Evolutionary conservation across 2,888 invertebrate species (phyloP).

Genomic region (Luperina testacea): DNA sequence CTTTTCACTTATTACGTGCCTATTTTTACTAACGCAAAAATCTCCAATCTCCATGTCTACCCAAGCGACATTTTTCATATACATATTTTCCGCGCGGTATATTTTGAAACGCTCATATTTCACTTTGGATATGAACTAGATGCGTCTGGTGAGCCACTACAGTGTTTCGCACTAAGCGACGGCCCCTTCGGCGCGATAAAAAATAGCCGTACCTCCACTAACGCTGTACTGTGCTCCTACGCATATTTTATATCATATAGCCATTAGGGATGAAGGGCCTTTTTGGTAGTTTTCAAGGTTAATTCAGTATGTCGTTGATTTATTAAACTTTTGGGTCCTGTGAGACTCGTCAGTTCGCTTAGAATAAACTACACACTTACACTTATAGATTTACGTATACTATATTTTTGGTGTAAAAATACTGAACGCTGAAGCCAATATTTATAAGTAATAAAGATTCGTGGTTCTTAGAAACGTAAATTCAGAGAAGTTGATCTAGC

Average conservation of each 20-base stretch:
- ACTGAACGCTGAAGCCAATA: background rate
- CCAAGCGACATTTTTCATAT: conserved; percentile 52
- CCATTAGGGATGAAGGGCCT: conserved; percentile 38
- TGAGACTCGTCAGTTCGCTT: background rate
- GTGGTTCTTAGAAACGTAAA: conserved; percentile 2
- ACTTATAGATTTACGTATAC: background rate
- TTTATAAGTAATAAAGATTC: conserved; percentile 1
- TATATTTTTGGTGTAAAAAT: background rate
- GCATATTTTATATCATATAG: conserved; percentile 56
- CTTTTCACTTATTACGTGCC: background rate
- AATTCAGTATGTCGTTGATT: conserved; percentile 32
- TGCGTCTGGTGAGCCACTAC: conserved; percentile 71
- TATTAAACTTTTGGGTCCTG: conserved; percentile 33
- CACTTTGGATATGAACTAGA: conserved; percentile 68
- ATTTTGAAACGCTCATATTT: conserved; percentile 72
- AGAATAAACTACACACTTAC: too few species aligned
- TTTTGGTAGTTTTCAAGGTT: conserved; percentile 52
- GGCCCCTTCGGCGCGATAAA: conserved; percentile 66
- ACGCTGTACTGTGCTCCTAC: conserved; percentile 48
- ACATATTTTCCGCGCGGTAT: conserved; percentile 63
- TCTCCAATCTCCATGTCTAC: background rate
- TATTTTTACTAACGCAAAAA: background rate
- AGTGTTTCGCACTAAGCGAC: conserved; percentile 70
- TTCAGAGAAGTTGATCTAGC: conserved; percentile 5
- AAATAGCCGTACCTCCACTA: conserved; percentile 64